Percentiles rank a stretch among this genome's conserved stretches.
These are phyloP conservation scores for Margarornis squamiger DNA, from an alignment of 2,797 vertebrate genomes.

Conservation along the genomic window DNA sequence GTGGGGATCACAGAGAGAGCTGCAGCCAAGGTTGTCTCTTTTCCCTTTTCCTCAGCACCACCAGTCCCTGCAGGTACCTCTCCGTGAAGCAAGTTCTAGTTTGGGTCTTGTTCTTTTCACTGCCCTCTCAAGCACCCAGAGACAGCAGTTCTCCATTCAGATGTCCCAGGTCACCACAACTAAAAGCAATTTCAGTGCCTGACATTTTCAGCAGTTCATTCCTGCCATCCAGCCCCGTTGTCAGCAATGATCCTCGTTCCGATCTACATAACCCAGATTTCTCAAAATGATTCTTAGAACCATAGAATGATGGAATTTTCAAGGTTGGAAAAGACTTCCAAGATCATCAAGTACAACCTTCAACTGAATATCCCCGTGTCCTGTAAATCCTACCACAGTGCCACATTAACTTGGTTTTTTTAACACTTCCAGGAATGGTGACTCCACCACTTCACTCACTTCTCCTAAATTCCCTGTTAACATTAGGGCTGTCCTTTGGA, in stretches of 20 bases:
- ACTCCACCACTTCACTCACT: neutral
- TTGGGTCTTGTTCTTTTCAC: neutral
- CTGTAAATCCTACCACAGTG: neutral
- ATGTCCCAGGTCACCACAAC: neutral
- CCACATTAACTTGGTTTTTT: neutral
- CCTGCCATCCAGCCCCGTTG: fast-evolving
- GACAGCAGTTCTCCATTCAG: neutral
- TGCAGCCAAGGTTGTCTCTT: neutral
- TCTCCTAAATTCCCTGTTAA: neutral
- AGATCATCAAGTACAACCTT: neutral
- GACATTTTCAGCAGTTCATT: neutral
- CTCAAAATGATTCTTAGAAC: neutral
- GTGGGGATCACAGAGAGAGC: neutral
- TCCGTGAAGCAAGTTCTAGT: neutral
- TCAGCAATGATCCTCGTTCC: neutral
- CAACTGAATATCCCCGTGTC: neutral
- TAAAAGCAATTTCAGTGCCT: neutral
- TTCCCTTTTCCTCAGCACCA: neutral
- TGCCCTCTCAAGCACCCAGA: neutral
- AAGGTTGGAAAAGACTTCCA: neutral
- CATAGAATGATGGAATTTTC: neutral
- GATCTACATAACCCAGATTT: neutral
- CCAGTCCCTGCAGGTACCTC: neutral
- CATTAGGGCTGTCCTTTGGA: neutral
- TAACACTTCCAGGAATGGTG: neutral